Evolutionary conservation across 2,113 vertebrate genomes (phyloP), one percentile per base, ranked within the genome.

Genomic region (Caloenas nicobarica): DNA sequence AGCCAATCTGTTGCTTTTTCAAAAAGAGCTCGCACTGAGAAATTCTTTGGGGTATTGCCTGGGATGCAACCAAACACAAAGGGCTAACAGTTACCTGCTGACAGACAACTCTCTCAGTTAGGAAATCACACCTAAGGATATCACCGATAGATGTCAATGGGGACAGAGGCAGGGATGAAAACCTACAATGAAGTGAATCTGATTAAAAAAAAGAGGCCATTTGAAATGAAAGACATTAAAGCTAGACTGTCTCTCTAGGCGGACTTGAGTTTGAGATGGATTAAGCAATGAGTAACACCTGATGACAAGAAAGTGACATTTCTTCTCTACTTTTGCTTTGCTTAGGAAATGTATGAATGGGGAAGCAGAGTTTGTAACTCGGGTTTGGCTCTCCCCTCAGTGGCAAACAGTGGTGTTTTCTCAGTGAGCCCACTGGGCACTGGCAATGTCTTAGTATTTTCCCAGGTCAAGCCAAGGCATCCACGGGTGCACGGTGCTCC

Each of bases 401-500:
- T 22, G 44, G 21, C 1, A 4, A 50, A 15, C 14, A 14, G 6
- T 13, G 42, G 13, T 74, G 46, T 54, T 83, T 74, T 66, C 46
- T 29, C 5, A 1, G 38, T 22, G 6, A 86, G 48, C 51, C 21
- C 16, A 9, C 56, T 22, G 38, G n/a, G 33, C 21, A 13, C 7
- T 78, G 81, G 16, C 29, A 48, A 28, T 64, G 88, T 66, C 36
- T 34, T 26, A 15, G 4, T 29, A 4, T 66, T 88, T 88, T 81
- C 36, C 8, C 28, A 51, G 26, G 42, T 54, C n/a, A 40, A 79
- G 61, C 22, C 53, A 40, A 50, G 29, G 36, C 48, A 23, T n/a
- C 7, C 10, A 19, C 24, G 17, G 61, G 29, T 73, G 58, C 31
- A 5, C 0, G 0, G 60, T 26, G 50, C 31, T 13, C 6, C n/a